A percentile compares a stretch with the other conserved stretches of the same genome.
Evolutionary conservation across 1,140 invertebrate genomes (phyloP).

Genomic region (Sycobia sp.): DNA sequence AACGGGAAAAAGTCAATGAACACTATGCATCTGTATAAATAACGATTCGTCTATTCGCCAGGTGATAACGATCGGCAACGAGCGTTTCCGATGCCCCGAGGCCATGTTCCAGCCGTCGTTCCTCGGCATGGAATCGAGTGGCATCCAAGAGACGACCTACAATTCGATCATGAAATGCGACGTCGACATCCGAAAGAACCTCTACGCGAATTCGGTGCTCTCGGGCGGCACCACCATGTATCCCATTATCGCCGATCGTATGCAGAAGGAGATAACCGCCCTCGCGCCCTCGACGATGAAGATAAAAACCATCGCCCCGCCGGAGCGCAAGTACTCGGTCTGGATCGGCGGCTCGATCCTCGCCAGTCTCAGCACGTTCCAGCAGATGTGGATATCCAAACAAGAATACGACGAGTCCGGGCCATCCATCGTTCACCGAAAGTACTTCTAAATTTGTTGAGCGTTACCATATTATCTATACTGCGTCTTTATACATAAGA

Average conservation of each 20-base stretch:
- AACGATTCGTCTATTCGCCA: too few relatives aligned
- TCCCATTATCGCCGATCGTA: conserved; percentile 81
- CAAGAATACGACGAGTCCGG: conserved; percentile 88
- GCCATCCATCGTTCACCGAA: conserved; percentile 82
- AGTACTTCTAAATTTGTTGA: conserved; percentile 81
- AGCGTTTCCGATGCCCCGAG: conserved; percentile 92
- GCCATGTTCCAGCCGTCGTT: conserved; percentile 91
- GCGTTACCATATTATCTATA: too few relatives aligned
- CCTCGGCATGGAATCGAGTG: conserved; percentile 89
- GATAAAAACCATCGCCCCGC: conserved; percentile 93
- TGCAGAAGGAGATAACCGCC: conserved; percentile 88
- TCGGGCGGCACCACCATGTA: conserved; percentile 84
- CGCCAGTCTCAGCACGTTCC: conserved; percentile 88
- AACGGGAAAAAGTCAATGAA: too few relatives aligned
- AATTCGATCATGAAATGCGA: conserved; percentile 96
- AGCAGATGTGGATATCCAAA: conserved; percentile 91
- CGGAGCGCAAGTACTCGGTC: conserved; percentile 89
- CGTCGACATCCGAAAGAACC: conserved; percentile 87
- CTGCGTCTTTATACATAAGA: too few relatives aligned
- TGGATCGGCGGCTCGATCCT: conserved; percentile 87
- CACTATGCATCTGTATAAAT: too few relatives aligned
- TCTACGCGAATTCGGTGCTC: conserved; percentile 89
- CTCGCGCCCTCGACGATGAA: conserved; percentile 89
- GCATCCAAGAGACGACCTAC: conserved; percentile 91
- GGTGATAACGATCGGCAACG: conserved; percentile 89